A percentile compares a stretch with the other conserved stretches of the same genome.
Evolutionary conservation across 2,888 invertebrate genomes (phyloP).

Genomic region (Diarsia dahlii): DNA sequence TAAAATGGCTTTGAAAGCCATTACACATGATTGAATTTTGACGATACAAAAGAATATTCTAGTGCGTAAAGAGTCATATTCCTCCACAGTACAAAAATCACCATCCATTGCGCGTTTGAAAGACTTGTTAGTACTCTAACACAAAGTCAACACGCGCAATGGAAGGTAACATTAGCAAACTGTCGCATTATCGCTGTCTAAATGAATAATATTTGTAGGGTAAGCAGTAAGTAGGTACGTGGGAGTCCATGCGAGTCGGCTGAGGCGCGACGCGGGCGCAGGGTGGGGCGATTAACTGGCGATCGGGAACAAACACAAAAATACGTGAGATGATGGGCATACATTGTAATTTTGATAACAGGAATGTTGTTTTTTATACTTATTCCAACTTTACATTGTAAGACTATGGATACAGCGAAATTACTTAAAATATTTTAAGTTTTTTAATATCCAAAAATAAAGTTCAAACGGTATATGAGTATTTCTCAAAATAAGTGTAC

Average conservation of each 20-base stretch:
- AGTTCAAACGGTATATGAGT: not conserved
- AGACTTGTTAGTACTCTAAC: not conserved
- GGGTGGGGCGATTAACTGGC: slow-evolving; percentile 68
- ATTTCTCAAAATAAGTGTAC: too few relatives aligned
- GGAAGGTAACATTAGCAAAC: slow-evolving; percentile 45
- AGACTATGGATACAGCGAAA: not conserved
- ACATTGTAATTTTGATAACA: slow-evolving; percentile 37
- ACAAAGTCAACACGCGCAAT: slow-evolving; percentile 35
- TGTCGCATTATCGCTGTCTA: slow-evolving; percentile 37
- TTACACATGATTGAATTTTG: not conserved
- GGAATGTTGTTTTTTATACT: slow-evolving; percentile 30
- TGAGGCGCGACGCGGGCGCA: slow-evolving; percentile 58
- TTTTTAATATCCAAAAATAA: slow-evolving; percentile 2
- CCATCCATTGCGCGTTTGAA: slow-evolving; percentile 48
- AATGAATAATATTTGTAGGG: slow-evolving; percentile 38
- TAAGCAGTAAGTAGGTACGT: slow-evolving; percentile 64
- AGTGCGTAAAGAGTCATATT: slow-evolving; percentile 9
- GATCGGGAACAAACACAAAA: slow-evolving; percentile 69
- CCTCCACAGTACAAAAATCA: slow-evolving; percentile 33
- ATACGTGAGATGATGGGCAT: slow-evolving; percentile 54
- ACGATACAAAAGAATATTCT: slow-evolving; percentile 2
- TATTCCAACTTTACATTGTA: slow-evolving; percentile 6
- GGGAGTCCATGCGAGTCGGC: slow-evolving; percentile 64
- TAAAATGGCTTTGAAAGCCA: not conserved
- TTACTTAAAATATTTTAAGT: not conserved